Percentiles rank a stretch among this genome's conserved stretches.
Evolutionary conservation across 2,888 invertebrate species (phyloP).

Genomic region (Nasonia oneida): DNA sequence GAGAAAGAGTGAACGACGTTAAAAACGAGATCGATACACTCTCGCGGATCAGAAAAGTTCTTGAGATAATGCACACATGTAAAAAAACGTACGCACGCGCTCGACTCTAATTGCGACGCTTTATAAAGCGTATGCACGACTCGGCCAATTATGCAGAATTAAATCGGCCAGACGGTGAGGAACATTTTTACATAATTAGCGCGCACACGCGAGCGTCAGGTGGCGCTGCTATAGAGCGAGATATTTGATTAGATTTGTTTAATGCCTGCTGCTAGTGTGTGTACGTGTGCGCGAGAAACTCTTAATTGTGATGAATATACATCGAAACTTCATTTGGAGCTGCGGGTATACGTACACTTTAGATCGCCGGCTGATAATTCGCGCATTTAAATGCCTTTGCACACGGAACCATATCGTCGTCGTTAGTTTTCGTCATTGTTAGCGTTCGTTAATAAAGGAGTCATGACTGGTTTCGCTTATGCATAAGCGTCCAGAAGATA

Average conservation of each 20-base stretch:
- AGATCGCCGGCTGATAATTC: neutral
- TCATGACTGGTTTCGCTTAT: neutral
- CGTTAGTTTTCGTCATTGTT: conserved; percentile 20
- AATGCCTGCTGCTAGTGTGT: neutral
- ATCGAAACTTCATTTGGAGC: neutral
- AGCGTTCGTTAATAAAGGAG: neutral
- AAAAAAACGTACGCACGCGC: neutral
- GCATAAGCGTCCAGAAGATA: neutral
- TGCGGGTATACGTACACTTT: neutral
- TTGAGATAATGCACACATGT: neutral
- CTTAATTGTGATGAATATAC: conserved; percentile 22
- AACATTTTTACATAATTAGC: conserved; percentile 42
- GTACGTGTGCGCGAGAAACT: neutral
- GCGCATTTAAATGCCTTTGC: conserved; percentile 8
- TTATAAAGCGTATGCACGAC: neutral
- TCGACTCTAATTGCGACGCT: neutral
- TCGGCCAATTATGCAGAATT: conserved; percentile 30
- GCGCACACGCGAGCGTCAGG: neutral
- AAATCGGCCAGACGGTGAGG: conserved; percentile 8
- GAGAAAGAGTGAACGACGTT: neutral
- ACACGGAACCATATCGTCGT: neutral
- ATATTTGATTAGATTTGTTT: conserved; percentile 35
- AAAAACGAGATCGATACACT: neutral
- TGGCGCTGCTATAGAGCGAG: neutral
- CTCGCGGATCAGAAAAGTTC: neutral